Conservation (phyloP, 2,888 invertebrate species). For the Drosophila seclusa region DNA sequence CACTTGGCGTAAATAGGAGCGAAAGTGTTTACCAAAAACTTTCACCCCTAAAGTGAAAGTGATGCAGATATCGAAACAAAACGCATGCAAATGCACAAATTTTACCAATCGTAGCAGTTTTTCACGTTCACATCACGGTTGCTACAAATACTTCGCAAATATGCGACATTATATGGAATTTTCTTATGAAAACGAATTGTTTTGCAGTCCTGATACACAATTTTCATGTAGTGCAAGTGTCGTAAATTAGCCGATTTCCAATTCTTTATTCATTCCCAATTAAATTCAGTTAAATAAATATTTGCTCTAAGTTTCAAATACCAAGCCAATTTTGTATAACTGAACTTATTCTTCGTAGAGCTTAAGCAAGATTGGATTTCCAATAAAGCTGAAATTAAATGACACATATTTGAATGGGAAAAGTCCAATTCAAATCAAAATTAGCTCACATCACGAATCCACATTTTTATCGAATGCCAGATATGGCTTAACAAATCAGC, state of each 20-base stretch:
- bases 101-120: constrained; percentile 1
- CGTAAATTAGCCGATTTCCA: background rate
- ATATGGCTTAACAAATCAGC: constrained; percentile 34
- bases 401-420: background rate
- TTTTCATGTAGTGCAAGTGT: background rate
- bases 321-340: background rate
- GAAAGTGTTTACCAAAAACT: constrained; percentile 67
- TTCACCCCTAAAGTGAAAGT: constrained; percentile 73
- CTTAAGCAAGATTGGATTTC: background rate
- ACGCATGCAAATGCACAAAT: constrained; percentile 59
- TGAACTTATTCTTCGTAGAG: background rate
- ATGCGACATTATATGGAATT: background rate
- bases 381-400: background rate
- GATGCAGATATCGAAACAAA: constrained; percentile 32
- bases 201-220: background rate
- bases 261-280: background rate
- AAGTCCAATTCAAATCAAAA: constrained; percentile 12
- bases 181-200: background rate
- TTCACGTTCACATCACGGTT: background rate
- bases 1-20: constrained; percentile 40
- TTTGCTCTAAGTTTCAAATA: background rate
- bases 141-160: background rate
- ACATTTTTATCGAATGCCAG: constrained; percentile 43
- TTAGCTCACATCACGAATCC: constrained; percentile 22
- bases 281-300: background rate